Percentiles rank a stretch among this genome's conserved stretches.
Evolutionary conservation across 2,797 vertebrate genomes (phyloP).

Genomic region (Takifugu rubripes): DNA sequence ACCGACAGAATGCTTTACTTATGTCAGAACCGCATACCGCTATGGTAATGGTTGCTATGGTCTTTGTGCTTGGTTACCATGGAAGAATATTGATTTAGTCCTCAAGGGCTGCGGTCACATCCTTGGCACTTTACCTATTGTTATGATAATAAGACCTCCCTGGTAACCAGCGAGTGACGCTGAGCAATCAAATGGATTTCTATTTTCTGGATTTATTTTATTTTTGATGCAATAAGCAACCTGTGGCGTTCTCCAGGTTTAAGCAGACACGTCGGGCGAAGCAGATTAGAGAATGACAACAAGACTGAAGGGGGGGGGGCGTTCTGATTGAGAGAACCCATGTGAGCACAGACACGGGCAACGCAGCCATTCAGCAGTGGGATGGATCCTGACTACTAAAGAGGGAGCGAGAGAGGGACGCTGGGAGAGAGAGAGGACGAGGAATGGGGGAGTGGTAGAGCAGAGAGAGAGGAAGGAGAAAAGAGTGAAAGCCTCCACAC

Average conservation of each 20-base stretch:
- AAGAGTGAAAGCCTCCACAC: slow-evolving; percentile 70
- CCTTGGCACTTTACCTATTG: slow-evolving; percentile 58
- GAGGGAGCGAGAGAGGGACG: slow-evolving; percentile 66
- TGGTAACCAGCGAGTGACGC: slow-evolving; percentile 53
- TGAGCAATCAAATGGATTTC: slow-evolving; percentile 24
- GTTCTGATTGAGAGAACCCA: slow-evolving; percentile 63
- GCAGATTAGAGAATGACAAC: slow-evolving; percentile 43
- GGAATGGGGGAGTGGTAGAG: slow-evolving; percentile 60
- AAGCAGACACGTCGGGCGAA: slow-evolving; percentile 21
- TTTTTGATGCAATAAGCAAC: slow-evolving; percentile 44
- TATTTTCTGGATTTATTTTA: not conserved
- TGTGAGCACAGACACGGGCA: slow-evolving; percentile 70
- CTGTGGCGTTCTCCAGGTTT: slow-evolving; percentile 47
- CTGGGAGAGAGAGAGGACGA: slow-evolving; percentile 32
- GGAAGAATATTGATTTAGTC: slow-evolving; percentile 65
- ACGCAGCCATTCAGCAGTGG: slow-evolving; percentile 82
- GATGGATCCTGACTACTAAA: slow-evolving; percentile 87
- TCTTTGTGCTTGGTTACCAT: slow-evolving; percentile 47
- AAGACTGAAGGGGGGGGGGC: slow-evolving; percentile 30
- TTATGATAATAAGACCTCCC: slow-evolving; percentile 65
- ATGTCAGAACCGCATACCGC: slow-evolving; percentile 30
- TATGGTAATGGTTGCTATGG: slow-evolving; percentile 55
- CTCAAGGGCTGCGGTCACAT: slow-evolving; percentile 55
- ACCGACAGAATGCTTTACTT: slow-evolving; percentile 22
- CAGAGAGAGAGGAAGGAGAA: slow-evolving; percentile 56